Base-by-base conservation (phyloP, 2,113 vertebrate genomes). In the Phrynocephalus versicolor region DNA sequence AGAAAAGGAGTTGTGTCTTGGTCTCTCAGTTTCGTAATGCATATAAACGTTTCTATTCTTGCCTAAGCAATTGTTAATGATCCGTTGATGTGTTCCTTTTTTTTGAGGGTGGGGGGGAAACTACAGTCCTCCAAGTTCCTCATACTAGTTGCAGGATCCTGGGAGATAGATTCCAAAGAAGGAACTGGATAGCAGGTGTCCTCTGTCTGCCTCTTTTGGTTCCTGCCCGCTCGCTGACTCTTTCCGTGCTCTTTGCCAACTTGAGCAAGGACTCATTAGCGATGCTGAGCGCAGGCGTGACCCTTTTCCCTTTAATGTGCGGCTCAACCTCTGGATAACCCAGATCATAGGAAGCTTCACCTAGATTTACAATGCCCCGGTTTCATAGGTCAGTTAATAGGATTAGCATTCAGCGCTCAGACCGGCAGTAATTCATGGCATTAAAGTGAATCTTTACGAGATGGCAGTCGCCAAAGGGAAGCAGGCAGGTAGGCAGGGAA, bases 321-420 rank as follows among this genome's bases (percentile, higher is more conserved):
- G 74, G 83, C 88, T 82, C 86, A 87, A 85, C 88, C 85, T 87
- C 62, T 1, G 90, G 86, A 92, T 93, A 93, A 88, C 81, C 64
- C 72, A 55, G 80, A 72, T 89, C 83, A 75, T 87, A 90, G 77
- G 85, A 55, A 78, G 23, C 75, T 58, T 79, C 89, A 84, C 70
- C 33, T n/a, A 90, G 87, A 92, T 93, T 95, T 93, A 88, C 83
- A 93, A 86, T 92, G 93, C 75, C 87, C 89, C 92, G 67, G 95
- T 95, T 95, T 95, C 88, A 41, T 41, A 80, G 88, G 62, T 91
- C 89, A 93, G 87, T 93, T 95, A 93, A 92, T 85, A 88, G 88
- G 90, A 94, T 96, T 94, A 88, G 62, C 79, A 92, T 92, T 94
- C 86, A 74, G 73, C 74, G 91, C 80, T 86, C 67, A 89, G 87